Evolutionary conservation across 2,888 invertebrate genomes (phyloP).

Genomic region (Neelides folsomi): DNA sequence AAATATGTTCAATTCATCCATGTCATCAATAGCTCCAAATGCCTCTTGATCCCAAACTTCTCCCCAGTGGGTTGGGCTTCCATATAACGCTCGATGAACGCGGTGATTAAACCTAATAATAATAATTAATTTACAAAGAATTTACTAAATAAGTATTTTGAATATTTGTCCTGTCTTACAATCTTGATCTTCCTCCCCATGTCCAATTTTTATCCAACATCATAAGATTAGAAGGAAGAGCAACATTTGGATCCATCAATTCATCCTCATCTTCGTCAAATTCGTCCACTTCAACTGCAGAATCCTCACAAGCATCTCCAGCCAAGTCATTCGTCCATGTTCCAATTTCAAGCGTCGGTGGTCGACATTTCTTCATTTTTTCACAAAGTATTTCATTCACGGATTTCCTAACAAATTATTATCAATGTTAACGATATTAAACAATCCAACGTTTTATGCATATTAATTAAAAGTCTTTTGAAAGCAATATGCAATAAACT

Average conservation of each 20-base stretch:
- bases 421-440: no score
- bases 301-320: slow-evolving; percentile 23
- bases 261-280: slow-evolving; percentile 34
- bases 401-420: slow-evolving; percentile 31
- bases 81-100: slow-evolving; percentile 31
- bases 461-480: no score
- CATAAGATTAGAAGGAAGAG: slow-evolving; percentile 51
- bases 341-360: slow-evolving; percentile 62
- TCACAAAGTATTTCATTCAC: slow-evolving; percentile 36
- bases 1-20: slow-evolving; percentile 26
- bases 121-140: neutral
- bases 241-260: slow-evolving; percentile 39
- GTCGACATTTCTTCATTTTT: slow-evolving; percentile 33
- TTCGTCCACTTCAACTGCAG: slow-evolving; percentile 29
- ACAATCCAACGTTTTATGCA: no score
- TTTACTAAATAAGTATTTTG: neutral
- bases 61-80: slow-evolving; percentile 33
- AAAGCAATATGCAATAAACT: no score
- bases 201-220: slow-evolving; percentile 38
- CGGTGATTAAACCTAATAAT: slow-evolving; percentile 28
- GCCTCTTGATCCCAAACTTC: slow-evolving; percentile 33
- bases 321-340: slow-evolving; percentile 90
- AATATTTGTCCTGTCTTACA: slow-evolving; percentile 13
- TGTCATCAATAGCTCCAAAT: slow-evolving; percentile 31
- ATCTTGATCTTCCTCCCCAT: slow-evolving; percentile 31